Evolutionary conservation across 2,797 vertebrate genomes (phyloP), one percentile per base, ranked within the genome.

Genomic region (Neostethus bicornis): DNA sequence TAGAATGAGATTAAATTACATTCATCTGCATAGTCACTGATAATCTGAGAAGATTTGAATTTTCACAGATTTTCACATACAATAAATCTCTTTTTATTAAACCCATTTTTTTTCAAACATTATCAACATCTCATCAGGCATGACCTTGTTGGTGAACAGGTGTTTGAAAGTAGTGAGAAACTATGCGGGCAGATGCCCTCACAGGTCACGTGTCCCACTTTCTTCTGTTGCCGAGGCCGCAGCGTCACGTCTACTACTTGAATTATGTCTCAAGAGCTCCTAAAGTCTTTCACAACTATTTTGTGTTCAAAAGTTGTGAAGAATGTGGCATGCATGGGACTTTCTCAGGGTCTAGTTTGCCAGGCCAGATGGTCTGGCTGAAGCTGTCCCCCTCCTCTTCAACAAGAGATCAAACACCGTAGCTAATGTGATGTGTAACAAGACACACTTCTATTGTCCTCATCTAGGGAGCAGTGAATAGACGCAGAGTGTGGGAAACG

Each of bases 381-480:
- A 58, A 75, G 69, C 85, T 16, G n/a, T 51, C 65, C 25, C 45
- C 77, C 60, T 73, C 71, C 77, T 68, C 73, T 62, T 53, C 79
- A 84, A 87, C 84, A 80, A 73, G 79, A 91, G 91, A 91, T 92
- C 91, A 92, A 92, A 92, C 90, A 89, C 81, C 82, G 52, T 91
- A 74, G 87, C 90, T 92, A 93, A 93, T 90, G 89, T 89, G 88
- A 90, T 92, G 90, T 92, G 90, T 91, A 92, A 92, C 90, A 91
- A 88, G 91, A 93, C 91, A 92, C 92, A 92, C 92, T 91, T 92
- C 91, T 82, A 87, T 92, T 92, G 91, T 92, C 69, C 78, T 70
- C 52, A 55, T 79, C 77, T 66, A 63, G 58, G 87, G 81, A 62
- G 70, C 75, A 75, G 69, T 90, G 87, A 91, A 90, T 90, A 74